Base-by-base conservation (phyloP, 2,888 invertebrate species). In the Chloromyia formosa region DNA sequence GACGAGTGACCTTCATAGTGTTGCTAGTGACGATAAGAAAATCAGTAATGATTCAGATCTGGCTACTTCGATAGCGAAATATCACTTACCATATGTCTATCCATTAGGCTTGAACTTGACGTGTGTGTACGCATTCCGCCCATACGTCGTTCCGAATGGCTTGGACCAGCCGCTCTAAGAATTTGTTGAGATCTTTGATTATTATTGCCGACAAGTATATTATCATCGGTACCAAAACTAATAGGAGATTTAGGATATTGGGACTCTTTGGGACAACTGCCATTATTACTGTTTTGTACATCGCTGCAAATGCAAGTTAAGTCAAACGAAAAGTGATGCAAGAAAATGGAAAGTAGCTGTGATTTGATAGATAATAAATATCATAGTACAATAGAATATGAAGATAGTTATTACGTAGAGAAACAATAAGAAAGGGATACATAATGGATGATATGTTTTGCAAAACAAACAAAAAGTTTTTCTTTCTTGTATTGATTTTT, bases 201-300 rank as follows among this genome's bases (percentile, higher is more conserved):
- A 78, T 79, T 79, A 80, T 78, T 76, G 53, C 76, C 77, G 49
- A 75, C 75, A 71, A 74, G 61, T 42, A 75, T 74, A 75, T 35
- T 35, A 4, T 74, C 77, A 73, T 76, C 76, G 64, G 76, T 74
- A 76, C 75, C 77, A 77, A 75, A 77, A 75, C 75, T 77, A 75
- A 74, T 74, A 60, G 77, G 75, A 73, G 77, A 75, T 77, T 77
- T 77, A 73, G 77, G 77, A 74, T 75, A 77, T 74, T 62, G 77
- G 78, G 79, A 81, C 78, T 76, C 77, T 76, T 76, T 77, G 71
- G 78, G 82, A 83, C 82, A 83, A 82, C 81, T 83, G 82, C 83
- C 83, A 82, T 82, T 83, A 82, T 83, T 84, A 84, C 81, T 84
- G 83, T 82, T 83, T 84, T 84, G 84, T 84, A 84, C 84, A 84